Conservation (phyloP, 2,797 vertebrate species). For the Dromococcyx pavoninus region DNA sequence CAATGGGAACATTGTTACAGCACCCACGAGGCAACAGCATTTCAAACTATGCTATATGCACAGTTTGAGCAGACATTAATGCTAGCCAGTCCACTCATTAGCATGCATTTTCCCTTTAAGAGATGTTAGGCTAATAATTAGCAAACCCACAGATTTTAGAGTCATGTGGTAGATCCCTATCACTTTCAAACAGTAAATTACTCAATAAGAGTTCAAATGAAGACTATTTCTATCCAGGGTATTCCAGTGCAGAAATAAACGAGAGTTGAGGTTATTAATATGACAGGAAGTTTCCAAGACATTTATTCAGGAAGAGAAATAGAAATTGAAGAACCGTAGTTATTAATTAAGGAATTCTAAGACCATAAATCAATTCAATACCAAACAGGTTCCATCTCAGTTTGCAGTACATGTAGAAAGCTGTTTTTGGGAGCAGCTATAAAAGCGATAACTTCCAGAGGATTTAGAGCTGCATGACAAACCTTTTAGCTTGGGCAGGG, state of each 20-base stretch:
- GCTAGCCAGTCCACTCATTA: neutral
- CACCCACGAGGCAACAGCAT: neutral
- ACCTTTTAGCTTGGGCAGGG: neutral
- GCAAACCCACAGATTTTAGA: neutral
- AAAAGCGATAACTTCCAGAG: neutral
- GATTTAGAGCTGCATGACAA: neutral
- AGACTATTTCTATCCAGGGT: neutral
- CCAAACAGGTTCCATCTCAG: neutral
- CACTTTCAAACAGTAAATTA: neutral
- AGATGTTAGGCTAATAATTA: neutral
- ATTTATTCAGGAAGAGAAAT: neutral
- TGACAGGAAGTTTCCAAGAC: neutral
- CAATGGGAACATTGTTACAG: neutral
- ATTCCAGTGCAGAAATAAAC: neutral
- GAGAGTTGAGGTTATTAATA: neutral
- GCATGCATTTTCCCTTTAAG: neutral
- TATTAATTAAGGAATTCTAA: neutral
- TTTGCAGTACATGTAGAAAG: neutral
- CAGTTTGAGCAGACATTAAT: neutral
- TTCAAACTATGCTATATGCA: neutral
- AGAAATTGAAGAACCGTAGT: neutral
- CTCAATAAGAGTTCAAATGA: neutral
- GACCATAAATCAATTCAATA: neutral
- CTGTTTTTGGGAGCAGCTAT: neutral
- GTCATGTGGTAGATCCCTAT: neutral